These are phyloP conservation scores for Phyllotreta striolata DNA, from an alignment of 2,888 invertebrate genomes.

Conservation along the genomic window DNA sequence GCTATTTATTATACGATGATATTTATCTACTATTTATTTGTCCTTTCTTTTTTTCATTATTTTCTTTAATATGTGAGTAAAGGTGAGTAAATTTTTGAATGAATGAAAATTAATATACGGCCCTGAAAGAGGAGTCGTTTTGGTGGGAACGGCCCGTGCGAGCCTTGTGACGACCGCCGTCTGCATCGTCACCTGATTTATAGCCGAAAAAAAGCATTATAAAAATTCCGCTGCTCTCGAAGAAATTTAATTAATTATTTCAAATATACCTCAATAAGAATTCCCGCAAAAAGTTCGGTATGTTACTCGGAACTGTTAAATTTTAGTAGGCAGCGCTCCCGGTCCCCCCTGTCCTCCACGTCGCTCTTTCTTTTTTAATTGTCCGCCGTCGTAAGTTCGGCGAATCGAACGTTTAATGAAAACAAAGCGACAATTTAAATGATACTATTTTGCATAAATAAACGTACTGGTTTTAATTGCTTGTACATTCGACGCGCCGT, in stretches of 20 bases:
- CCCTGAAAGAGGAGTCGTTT: constrained; percentile 45
- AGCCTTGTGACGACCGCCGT: constrained; percentile 55
- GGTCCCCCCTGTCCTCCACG: neutral
- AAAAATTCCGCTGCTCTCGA: constrained; percentile 58
- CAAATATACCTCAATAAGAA: constrained; percentile 61
- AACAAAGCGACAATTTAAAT: constrained; percentile 57
- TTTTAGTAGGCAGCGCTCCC: constrained; percentile 51
- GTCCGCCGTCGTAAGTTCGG: constrained; percentile 53
- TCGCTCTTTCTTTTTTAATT: constrained; percentile 54
- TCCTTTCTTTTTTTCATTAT: neutral
- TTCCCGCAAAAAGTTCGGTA: constrained; percentile 58
- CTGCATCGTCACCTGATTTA: constrained; percentile 60
- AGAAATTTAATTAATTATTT: constrained; percentile 65
- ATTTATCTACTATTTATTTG: neutral
- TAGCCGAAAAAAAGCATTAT: constrained; percentile 58
- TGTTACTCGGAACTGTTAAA: constrained; percentile 61
- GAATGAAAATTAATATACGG: constrained; percentile 32
- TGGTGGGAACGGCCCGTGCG: constrained; percentile 57
- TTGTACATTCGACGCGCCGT: constrained; percentile 9
- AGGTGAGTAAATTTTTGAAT: neutral
- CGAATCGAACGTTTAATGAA: constrained; percentile 52
- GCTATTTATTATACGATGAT: too few species aligned
- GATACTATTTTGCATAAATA: constrained; percentile 53
- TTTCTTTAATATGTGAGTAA: neutral
- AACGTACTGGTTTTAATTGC: constrained; percentile 19